phyloP scores from a whole-genome alignment of 2,797 vertebrate species.

The Heterohyrax brucei region DNA sequence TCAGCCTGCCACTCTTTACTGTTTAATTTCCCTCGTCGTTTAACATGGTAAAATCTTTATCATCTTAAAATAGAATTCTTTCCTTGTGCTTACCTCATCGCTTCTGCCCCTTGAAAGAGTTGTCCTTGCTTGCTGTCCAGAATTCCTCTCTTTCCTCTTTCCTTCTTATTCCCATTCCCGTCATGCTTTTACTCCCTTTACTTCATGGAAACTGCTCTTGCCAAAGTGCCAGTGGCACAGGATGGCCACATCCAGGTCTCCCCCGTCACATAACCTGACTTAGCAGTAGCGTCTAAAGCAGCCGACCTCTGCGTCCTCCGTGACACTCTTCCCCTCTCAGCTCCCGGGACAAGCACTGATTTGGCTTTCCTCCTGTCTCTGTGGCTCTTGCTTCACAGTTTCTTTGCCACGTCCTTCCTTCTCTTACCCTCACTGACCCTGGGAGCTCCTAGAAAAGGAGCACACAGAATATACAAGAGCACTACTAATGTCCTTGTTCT shows the following conservation, averaged over 20 bases:
- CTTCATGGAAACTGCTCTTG: neutral
- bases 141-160: neutral
- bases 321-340: neutral
- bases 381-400: neutral
- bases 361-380: neutral
- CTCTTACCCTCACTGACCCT: neutral
- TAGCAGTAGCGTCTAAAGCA: neutral
- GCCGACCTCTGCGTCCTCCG: neutral
- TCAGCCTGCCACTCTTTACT: neutral
- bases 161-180: neutral
- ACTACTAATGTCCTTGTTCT: neutral
- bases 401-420: neutral
- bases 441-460: neutral
- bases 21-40: neutral
- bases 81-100: neutral
- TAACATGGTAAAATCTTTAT: neutral
- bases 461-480: neutral
- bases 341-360: neutral
- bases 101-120: neutral
- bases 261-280: neutral
- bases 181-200: no score
- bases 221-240: neutral
- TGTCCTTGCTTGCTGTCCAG: no score
- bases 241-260: neutral
- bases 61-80: slow-evolving; percentile 20